phyloP scores from a whole-genome alignment of 2,888 invertebrate genomes.

The Cenopis cana region DNA sequence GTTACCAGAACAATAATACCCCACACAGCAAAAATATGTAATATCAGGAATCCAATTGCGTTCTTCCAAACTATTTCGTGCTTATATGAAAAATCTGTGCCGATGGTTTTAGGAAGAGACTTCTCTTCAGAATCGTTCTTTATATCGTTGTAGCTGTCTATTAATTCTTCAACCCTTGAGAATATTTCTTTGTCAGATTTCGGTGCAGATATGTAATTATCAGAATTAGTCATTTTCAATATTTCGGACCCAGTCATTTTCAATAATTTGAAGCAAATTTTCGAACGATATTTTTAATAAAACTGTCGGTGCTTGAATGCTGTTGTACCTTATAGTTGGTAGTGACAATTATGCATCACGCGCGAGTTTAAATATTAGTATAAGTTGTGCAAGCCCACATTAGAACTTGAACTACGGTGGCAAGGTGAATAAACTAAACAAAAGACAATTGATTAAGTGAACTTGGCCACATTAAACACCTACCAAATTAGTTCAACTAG shows the following conservation, averaged over 20 bases:
- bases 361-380: slow-evolving; percentile 25
- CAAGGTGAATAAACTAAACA: slow-evolving; percentile 25
- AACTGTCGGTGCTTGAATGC: not conserved
- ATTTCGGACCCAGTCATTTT: not conserved
- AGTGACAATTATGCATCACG: not conserved
- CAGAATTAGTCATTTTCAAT: slow-evolving; percentile 40
- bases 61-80: slow-evolving; percentile 87
- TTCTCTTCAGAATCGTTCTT: slow-evolving; percentile 30
- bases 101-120: slow-evolving; percentile 55
- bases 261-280: not conserved
- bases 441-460: slow-evolving; percentile 38
- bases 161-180: slow-evolving; percentile 2
- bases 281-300: not conserved
- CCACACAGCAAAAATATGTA: slow-evolving; percentile 79
- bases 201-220: slow-evolving; percentile 7
- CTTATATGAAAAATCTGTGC: slow-evolving; percentile 67
- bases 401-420: slow-evolving; percentile 33
- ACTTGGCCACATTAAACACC: slow-evolving; percentile 17
- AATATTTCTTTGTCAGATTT: slow-evolving; percentile 23
- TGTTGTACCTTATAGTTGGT: too few relatives aligned
- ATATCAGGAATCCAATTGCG: slow-evolving; percentile 83
- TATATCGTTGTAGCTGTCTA: not conserved
- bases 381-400: slow-evolving; percentile 20
- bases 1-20: slow-evolving; percentile 64
- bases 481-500: slow-evolving; percentile 4